Percentiles rank a stretch among this genome's conserved stretches.
These are phyloP conservation scores for Pinna nobilis DNA, from an alignment of 1,140 invertebrate genomes.

Conservation along the genomic window DNA sequence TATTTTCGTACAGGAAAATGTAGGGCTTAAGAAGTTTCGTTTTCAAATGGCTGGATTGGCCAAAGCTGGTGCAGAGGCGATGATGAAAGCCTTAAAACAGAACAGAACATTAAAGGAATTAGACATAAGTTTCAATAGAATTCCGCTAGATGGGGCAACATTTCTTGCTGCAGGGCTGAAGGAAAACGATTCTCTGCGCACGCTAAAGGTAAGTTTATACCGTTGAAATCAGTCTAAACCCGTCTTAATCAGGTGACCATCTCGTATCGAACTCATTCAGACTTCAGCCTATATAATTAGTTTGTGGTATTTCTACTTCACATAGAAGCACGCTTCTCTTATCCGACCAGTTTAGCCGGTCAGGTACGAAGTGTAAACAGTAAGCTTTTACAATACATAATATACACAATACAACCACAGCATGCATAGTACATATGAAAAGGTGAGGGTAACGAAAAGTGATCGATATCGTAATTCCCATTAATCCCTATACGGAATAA, in stretches of 20 bases:
- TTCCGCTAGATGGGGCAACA: slow-evolving; percentile 54
- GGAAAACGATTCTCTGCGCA: slow-evolving; percentile 56
- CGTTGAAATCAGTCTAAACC: background rate
- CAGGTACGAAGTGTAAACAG: too few species aligned
- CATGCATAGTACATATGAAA: too few species aligned
- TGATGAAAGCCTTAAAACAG: slow-evolving; percentile 55
- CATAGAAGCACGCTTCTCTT: background rate
- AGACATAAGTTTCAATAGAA: slow-evolving; percentile 65
- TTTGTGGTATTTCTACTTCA: background rate
- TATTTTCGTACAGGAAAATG: slow-evolving; percentile 59
- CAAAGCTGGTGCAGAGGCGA: slow-evolving; percentile 49
- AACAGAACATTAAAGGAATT: slow-evolving; percentile 64
- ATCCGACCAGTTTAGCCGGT: too few species aligned
- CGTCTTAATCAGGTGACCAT: background rate
- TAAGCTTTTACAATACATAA: too few species aligned
- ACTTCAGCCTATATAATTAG: background rate
- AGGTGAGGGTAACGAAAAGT: too few species aligned
- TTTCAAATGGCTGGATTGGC: slow-evolving; percentile 64
- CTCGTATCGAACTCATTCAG: background rate
- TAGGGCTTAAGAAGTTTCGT: slow-evolving; percentile 61
- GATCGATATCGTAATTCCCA: too few species aligned
- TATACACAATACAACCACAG: too few species aligned
- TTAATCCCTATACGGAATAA: too few species aligned
- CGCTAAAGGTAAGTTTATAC: slow-evolving; percentile 47
- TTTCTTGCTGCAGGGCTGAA: slow-evolving; percentile 55